These are phyloP conservation scores for Cheilosia variabilis DNA, from an alignment of 2,888 invertebrate species.

Conservation along the genomic window DNA sequence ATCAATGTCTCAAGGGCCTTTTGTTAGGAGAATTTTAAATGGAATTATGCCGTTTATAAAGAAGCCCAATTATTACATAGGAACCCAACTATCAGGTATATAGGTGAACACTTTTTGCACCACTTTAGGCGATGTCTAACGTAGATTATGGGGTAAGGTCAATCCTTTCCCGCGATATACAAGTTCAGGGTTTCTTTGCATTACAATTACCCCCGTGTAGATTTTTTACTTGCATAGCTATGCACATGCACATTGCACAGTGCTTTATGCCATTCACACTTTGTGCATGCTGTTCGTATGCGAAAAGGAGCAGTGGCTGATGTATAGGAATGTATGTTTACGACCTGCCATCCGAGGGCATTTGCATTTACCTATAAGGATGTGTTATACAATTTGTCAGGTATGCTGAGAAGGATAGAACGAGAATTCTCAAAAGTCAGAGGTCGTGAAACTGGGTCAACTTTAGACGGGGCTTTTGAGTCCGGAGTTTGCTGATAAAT, in stretches of 20 bases:
- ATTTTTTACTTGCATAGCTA: conserved; percentile 9
- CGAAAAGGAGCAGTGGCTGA: background rate
- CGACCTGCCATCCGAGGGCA: background rate
- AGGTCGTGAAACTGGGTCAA: background rate
- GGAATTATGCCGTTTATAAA: background rate
- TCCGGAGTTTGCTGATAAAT: background rate
- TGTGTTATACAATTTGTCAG: background rate
- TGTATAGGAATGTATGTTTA: background rate
- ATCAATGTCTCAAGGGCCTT: conserved; percentile 56
- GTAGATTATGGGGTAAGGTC: background rate
- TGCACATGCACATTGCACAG: background rate
- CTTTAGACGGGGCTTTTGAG: background rate
- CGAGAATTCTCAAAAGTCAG: background rate
- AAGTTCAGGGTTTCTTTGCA: conserved; percentile 26
- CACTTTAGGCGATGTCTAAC: background rate
- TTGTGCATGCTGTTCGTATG: background rate
- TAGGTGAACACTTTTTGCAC: background rate
- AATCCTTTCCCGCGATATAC: background rate
- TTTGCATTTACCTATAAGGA: background rate
- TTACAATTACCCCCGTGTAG: conserved; percentile 1
- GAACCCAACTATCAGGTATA: background rate
- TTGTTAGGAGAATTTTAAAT: background rate
- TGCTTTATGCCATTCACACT: conserved; percentile 1
- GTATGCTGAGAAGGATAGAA: background rate
- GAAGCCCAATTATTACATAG: background rate